phyloP scores from a whole-genome alignment of 2,113 vertebrate genomes.

The Cyprinodon tularosa region DNA sequence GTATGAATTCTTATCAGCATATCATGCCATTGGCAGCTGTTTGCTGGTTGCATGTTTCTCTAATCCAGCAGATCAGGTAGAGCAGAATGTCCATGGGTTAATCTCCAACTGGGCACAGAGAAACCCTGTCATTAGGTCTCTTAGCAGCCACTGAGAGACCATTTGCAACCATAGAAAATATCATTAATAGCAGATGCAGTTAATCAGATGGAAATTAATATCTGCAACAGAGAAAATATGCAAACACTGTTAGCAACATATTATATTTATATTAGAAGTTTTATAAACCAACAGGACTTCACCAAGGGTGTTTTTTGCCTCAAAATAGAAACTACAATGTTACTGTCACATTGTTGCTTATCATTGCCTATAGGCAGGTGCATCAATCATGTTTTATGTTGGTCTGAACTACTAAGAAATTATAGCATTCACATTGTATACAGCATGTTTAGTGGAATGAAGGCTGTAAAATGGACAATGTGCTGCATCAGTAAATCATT shows the following conservation, averaged over 20 bases:
- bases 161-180: constrained; percentile 49
- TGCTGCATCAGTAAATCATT: neutral
- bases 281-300: too few species aligned
- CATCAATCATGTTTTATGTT: too few species aligned
- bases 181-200: constrained; percentile 19
- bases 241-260: neutral
- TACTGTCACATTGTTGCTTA: too few species aligned
- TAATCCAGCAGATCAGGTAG: constrained; percentile 66
- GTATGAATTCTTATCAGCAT: constrained; percentile 27
- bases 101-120: constrained; percentile 54
- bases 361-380: too few species aligned
- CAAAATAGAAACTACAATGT: too few species aligned
- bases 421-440: too few species aligned
- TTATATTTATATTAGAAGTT: neutral
- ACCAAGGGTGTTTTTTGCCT: too few species aligned
- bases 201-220: neutral
- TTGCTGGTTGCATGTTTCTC: constrained; percentile 54
- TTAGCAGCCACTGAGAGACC: constrained; percentile 64
- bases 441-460: neutral
- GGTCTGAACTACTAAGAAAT: neutral
- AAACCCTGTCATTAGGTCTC: constrained; percentile 68
- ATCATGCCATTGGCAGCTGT: constrained; percentile 65
- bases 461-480: neutral
- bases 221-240: neutral
- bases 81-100: constrained; percentile 58